Base-by-base conservation (phyloP, 2,888 invertebrate species). In the Nemotelus nigrinus region DNA sequence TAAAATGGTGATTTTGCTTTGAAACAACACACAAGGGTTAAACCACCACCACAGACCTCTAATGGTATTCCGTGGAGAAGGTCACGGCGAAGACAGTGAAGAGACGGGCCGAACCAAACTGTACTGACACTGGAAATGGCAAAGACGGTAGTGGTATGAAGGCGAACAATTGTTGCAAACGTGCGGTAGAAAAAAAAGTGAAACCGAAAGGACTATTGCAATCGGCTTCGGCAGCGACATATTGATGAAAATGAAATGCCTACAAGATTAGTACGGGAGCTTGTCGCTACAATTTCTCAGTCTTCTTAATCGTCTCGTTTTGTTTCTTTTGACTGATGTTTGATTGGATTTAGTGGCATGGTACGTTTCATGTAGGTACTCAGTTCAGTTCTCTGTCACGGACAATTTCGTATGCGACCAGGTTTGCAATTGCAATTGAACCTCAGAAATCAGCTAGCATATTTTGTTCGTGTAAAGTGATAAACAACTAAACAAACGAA, bases 241-340 rank as follows among this genome's bases (percentile, higher is more conserved):
- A 70, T 53, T 70, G 70, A 70, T 70, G 70, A 70, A 70, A 70
- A 70, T 53, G 70, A 70, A 70, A 70, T 70, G 70, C 70, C 70
- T 55, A 53, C 43, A 39, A 55, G 60, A 60, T 60, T 60, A 74
- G 43, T 60, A 74, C 60, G 48, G 25, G 60, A 47, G 74, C 60
- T 74, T 74, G 60, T 60, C 48, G 48, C 47, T 63, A 74, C 60
- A 74, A 74, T 74, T 74, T 74, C 74, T 48, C 74, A 43, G n/a
- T 74, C 74, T 60, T 74, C 60, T 41, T 47, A 48, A 60, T 57
- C 10, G 41, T 72, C 41, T n/a, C 74, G 43, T 68, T 70, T 63
- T 48, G 60, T 63, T 74, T 72, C 48, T 63, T 63, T 10, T 74
- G 58, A 72, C 58, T 58, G 60, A 72, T 72, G 63, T 48, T 74